Base-by-base conservation (phyloP, 2,888 invertebrate genomes). In the Polydesmus complanatus region DNA sequence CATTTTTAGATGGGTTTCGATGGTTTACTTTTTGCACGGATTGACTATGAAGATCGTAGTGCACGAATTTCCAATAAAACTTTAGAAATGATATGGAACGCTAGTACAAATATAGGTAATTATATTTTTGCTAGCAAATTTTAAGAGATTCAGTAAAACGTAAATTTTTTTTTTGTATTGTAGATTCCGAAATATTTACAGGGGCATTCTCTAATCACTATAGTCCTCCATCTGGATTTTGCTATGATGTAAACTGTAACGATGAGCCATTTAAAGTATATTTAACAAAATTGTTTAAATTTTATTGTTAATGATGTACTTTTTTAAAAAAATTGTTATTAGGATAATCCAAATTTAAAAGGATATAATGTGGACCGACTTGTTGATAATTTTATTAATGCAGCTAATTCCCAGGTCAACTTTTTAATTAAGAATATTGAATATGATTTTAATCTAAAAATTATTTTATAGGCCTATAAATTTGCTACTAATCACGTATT, bases 1-100 rank as follows among this genome's bases (percentile, higher is more conserved):
- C 19, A 3, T 25, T 56, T 18, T 18, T 22, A 60, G 60, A 27
- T 85, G 78, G 84, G 84, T 0, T 84, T 70, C 66, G 74, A 74
- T 65, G 73, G 72, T 5, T 61, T 73, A 19, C 73, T 72, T 66
- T 72, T 75, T 66, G 74, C 72, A 21, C 68, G 75, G 19, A 67
- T 74, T 25, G 74, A 74, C 66, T 74, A 72, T 65, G 70, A 72
- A 63, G 75, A 75, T 64, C 71, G 71, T 56, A 66, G 19, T 63
- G 73, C 58, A 21, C 50, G 56, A 22, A 68, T 21, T 47, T 54
- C 1, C 22, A 64, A 66, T 1, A 68, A 69, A 56, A 70, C 69
- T 2, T 67, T 74, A 69, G 74, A 75, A 65, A 67, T 73, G 66
- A 62, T 75, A 27, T 74, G 74, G 73, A 65, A 70, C 1, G 60